Evolutionary conservation across 2,888 invertebrate species (phyloP).

Genomic region (Pachliopta kotzebuea): DNA sequence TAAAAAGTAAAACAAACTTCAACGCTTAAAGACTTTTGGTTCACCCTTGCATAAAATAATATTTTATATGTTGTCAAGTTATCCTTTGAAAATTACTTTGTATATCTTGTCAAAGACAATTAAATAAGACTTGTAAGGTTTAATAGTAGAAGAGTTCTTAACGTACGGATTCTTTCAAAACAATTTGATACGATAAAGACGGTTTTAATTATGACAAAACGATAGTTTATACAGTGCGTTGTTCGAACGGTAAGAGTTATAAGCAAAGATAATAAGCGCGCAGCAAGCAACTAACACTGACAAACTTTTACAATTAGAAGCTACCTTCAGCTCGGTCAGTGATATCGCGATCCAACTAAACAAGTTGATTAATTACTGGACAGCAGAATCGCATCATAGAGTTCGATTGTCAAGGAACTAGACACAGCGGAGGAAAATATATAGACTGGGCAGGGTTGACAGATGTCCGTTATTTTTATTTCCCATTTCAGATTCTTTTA

Average conservation of each 20-base stretch:
- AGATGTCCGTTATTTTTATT: background rate
- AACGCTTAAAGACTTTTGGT: background rate
- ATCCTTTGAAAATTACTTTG: slow-evolving; percentile 1
- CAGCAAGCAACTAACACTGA: slow-evolving; percentile 34
- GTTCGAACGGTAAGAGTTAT: slow-evolving; percentile 2
- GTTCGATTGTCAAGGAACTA: slow-evolving; percentile 49
- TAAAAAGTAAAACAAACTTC: background rate
- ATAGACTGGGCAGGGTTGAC: slow-evolving; percentile 28
- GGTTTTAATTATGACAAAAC: too few relatives aligned
- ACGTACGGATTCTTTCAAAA: background rate
- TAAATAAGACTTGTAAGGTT: background rate
- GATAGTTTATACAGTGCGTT: background rate
- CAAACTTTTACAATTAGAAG: slow-evolving; percentile 61
- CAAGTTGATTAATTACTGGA: slow-evolving; percentile 64
- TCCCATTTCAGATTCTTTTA: background rate
- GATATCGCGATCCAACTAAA: slow-evolving; percentile 55
- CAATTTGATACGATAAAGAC: too few relatives aligned
- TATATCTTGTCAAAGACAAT: background rate
- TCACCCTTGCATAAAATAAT: background rate
- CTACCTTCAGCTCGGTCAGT: slow-evolving; percentile 40
- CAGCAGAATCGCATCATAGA: slow-evolving; percentile 46
- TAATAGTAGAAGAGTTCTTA: background rate
- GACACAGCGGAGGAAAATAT: slow-evolving; percentile 36
- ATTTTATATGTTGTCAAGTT: background rate
- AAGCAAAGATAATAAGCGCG: slow-evolving; percentile 9